These are phyloP conservation scores for Strix occidentalis DNA, from an alignment of 2,797 vertebrate species.

Conservation along the genomic window DNA sequence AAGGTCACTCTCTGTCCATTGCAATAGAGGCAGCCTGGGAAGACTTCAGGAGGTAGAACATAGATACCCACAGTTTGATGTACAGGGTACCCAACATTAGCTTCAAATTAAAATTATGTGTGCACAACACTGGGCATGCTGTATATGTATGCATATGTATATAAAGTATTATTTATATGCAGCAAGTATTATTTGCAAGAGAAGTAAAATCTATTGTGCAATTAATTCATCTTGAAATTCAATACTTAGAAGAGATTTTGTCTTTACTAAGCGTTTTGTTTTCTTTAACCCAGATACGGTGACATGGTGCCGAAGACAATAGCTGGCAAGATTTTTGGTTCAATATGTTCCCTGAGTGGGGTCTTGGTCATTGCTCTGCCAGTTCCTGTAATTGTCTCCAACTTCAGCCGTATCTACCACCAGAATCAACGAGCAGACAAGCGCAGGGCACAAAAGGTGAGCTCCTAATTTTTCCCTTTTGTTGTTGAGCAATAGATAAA, in stretches of 20 bases:
- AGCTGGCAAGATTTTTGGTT: conserved; percentile 94
- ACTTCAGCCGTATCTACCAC: conserved; percentile 97
- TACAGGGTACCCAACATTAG: neutral
- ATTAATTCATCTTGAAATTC: neutral
- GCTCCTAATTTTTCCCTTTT: neutral
- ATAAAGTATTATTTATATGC: neutral
- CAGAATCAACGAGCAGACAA: conserved; percentile 96
- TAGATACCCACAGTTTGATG: neutral
- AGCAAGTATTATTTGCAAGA: neutral
- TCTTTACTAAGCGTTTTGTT: neutral
- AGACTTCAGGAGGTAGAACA: neutral
- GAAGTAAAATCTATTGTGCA: neutral
- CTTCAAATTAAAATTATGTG: neutral
- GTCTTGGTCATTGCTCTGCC: conserved; percentile 95
- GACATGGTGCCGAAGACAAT: conserved; percentile 99
- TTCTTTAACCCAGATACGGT: conserved; percentile 84
- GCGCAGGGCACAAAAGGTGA: conserved; percentile 91
- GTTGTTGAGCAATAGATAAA: neutral
- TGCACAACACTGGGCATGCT: neutral
- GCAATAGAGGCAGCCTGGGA: neutral
- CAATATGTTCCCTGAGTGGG: conserved; percentile 92
- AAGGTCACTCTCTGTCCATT: neutral
- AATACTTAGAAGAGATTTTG: neutral
- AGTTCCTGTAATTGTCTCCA: conserved; percentile 95
- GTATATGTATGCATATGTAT: neutral